Conservation (phyloP, 2,113 vertebrate species). For the Sterrhoptilus dennistouni region DNA sequence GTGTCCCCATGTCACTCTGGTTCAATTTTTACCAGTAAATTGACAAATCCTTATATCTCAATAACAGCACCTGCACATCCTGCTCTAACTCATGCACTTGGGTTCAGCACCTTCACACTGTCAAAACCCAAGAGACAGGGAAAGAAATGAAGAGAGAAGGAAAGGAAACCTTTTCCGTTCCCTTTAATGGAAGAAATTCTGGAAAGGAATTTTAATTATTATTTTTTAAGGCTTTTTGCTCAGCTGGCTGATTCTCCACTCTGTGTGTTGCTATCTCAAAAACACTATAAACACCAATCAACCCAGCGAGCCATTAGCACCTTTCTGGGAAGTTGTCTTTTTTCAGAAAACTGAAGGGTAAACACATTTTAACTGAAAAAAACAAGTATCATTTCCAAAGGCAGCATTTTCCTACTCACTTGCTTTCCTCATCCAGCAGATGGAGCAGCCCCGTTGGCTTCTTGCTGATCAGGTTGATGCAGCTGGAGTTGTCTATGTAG, state of each 20-base stretch:
- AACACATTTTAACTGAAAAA: background rate
- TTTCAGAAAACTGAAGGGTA: background rate
- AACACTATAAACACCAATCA: background rate
- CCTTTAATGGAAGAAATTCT: background rate
- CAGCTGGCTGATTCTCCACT: background rate
- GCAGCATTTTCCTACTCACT: conserved; percentile 81
- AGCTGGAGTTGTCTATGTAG: conserved; percentile 95
- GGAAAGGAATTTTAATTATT: background rate
- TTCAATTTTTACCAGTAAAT: background rate
- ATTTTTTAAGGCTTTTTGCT: background rate
- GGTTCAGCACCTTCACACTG: background rate
- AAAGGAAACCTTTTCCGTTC: background rate
- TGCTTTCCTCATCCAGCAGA: conserved; percentile 98
- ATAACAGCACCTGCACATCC: background rate
- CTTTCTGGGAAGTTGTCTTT: background rate
- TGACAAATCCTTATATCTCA: background rate
- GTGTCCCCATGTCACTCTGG: background rate
- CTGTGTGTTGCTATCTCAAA: background rate
- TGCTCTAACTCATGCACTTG: background rate
- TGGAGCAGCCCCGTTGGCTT: conserved; percentile 96
- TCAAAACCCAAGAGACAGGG: background rate
- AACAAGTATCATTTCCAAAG: background rate
- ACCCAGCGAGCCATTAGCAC: rapidly evolving
- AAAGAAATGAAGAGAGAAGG: background rate
- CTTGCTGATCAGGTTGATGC: conserved; percentile 97